phyloP scores from a whole-genome alignment of 2,113 vertebrate genomes.

The Phrynosoma platyrhinos region DNA sequence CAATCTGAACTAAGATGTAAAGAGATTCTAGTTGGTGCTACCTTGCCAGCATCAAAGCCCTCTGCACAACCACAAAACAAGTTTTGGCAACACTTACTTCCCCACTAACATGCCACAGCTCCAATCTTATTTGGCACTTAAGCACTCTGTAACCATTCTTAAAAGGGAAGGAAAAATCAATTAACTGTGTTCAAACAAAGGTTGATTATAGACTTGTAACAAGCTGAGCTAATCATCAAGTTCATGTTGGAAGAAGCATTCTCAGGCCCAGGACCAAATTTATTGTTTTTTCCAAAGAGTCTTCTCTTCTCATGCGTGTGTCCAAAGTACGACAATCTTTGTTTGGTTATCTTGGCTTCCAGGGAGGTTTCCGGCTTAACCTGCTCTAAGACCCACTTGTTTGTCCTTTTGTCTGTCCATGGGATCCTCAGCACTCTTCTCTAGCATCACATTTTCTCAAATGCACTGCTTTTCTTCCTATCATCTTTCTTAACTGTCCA shows the following conservation, averaged over 20 bases:
- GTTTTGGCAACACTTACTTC: background rate
- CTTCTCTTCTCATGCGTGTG: too few relatives aligned
- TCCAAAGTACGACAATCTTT: too few relatives aligned
- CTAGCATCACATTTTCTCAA: too few relatives aligned
- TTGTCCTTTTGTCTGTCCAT: too few relatives aligned
- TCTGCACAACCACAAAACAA: slow-evolving; percentile 2
- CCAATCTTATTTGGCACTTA: background rate
- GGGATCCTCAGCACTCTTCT: too few relatives aligned
- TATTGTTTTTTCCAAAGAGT: too few relatives aligned
- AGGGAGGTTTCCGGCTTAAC: too few relatives aligned
- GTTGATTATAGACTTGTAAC: background rate
- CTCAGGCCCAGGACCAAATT: background rate
- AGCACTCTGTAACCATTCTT: background rate
- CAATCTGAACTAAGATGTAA: background rate
- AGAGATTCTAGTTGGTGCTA: slow-evolving; percentile 26
- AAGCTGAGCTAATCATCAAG: background rate
- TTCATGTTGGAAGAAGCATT: background rate
- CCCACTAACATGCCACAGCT: slow-evolving; percentile 9
- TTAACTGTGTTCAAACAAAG: background rate
- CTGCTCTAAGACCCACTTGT: too few relatives aligned
- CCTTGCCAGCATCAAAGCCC: slow-evolving; percentile 16
- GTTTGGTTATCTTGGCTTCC: too few relatives aligned
- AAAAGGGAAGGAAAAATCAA: slow-evolving; percentile 20
- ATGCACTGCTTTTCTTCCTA: too few relatives aligned
- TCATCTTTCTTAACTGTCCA: too few relatives aligned